A percentile compares a stretch with the other conserved stretches of the same genome.
Conservation (phyloP, 2,888 invertebrate genomes). For the Catotricha subobsoleta region DNA sequence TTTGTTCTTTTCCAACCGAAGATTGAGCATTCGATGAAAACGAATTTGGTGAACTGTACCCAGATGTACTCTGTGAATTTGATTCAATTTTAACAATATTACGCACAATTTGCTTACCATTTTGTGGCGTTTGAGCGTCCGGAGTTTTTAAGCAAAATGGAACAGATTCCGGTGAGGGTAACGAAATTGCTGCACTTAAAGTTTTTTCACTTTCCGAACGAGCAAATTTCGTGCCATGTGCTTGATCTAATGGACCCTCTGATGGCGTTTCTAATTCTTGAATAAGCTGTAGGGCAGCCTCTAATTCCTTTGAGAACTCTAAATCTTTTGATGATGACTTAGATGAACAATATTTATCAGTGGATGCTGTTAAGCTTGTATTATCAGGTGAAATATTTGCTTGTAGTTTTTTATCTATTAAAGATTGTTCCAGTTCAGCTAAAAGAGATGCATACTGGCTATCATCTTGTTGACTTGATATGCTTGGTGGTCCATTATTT, state of each 20-base stretch:
- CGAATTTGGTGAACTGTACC: constrained; percentile 32
- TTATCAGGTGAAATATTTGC: constrained; percentile 21
- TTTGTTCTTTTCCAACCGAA: not conserved
- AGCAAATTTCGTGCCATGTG: constrained; percentile 3
- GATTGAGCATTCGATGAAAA: constrained; percentile 18
- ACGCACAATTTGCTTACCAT: constrained; percentile 14
- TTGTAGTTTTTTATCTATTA: constrained; percentile 26
- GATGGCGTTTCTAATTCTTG: constrained; percentile 32
- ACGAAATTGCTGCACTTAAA: constrained; percentile 27
- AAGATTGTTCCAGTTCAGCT: constrained; percentile 31
- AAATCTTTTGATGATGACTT: constrained; percentile 27
- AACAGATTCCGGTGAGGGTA: constrained; percentile 18
- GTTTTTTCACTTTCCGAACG: constrained; percentile 26
- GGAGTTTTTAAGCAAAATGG: not conserved
- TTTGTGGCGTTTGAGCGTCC: constrained; percentile 4
- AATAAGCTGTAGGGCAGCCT: constrained; percentile 32
- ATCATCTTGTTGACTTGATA: constrained; percentile 21
- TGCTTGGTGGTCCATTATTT: constrained; percentile 15
- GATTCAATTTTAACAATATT: constrained; percentile 11
- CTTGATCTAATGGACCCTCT: not conserved
- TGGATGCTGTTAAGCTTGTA: constrained; percentile 18
- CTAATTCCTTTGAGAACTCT: constrained; percentile 32
- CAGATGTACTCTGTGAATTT: constrained; percentile 32
- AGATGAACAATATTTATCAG: constrained; percentile 19
- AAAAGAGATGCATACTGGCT: constrained; percentile 32